Evolutionary conservation across 2,797 vertebrate species (phyloP).

Genomic region (Meda fulgida): DNA sequence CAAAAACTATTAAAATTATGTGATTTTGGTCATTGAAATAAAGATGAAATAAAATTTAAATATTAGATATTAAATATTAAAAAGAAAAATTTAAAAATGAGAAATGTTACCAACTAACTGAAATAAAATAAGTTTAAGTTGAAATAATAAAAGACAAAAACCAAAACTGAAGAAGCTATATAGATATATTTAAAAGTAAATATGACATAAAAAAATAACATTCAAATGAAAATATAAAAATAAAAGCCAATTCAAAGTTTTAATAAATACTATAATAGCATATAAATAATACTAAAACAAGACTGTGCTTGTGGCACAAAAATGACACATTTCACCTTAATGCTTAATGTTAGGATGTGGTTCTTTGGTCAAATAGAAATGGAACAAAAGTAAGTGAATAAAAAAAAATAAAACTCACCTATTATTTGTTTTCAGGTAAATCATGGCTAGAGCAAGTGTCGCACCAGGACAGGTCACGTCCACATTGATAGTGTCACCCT

Average conservation of each 20-base stretch:
- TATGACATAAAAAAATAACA: neutral
- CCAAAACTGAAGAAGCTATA: neutral
- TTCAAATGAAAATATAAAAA: neutral
- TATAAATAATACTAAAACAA: neutral
- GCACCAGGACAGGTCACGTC: slow-evolving; percentile 97
- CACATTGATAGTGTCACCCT: slow-evolving; percentile 97
- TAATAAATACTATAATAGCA: neutral
- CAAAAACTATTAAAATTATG: neutral
- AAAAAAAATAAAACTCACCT: slow-evolving; percentile 75
- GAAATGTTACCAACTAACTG: neutral
- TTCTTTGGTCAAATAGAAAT: neutral
- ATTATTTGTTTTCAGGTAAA: slow-evolving; percentile 99
- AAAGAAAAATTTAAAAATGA: too few relatives aligned
- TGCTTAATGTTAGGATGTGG: neutral
- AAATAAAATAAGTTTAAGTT: neutral
- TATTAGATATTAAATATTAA: neutral
- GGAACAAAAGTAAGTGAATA: neutral
- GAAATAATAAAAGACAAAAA: too few relatives aligned
- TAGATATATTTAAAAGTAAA: neutral
- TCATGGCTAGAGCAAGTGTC: slow-evolving; percentile 96
- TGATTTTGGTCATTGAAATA: neutral
- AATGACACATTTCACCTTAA: neutral
- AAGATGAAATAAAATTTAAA: neutral
- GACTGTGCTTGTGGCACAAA: neutral
- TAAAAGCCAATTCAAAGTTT: neutral